phyloP scores from a whole-genome alignment of 2,113 vertebrate species.

The Oplegnathus fasciatus region DNA sequence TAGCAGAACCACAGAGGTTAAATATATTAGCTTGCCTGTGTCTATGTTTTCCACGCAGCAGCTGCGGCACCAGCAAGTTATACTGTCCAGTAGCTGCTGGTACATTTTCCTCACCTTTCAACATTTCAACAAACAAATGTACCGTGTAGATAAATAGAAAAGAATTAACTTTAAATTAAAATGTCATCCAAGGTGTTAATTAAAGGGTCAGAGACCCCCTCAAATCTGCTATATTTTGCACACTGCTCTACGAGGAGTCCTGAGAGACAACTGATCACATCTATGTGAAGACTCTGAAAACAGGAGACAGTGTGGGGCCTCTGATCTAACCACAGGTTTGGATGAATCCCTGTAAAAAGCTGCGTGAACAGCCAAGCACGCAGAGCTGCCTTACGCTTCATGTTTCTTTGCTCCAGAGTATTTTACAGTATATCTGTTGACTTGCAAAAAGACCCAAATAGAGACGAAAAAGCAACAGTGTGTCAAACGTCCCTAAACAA shows the following conservation, averaged over 20 bases:
- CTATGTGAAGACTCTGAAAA: neutral
- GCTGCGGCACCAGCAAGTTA: neutral
- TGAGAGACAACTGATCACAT: neutral
- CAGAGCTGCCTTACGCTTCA: neutral
- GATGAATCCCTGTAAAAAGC: slow-evolving; percentile 12
- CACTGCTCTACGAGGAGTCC: neutral
- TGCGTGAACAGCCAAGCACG: neutral
- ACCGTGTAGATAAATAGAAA: neutral
- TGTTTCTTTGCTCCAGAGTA: slow-evolving; percentile 18
- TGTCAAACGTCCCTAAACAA: slow-evolving; percentile 47
- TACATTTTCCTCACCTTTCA: neutral
- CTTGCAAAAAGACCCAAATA: slow-evolving; percentile 14
- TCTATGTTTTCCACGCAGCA: neutral
- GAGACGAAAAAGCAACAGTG: slow-evolving; percentile 21
- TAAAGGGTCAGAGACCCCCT: neutral
- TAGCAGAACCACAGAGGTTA: neutral
- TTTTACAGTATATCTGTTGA: slow-evolving; percentile 31
- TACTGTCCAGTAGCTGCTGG: neutral
- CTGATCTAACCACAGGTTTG: neutral
- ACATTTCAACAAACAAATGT: neutral
- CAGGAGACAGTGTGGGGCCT: neutral
- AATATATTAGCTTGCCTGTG: neutral
- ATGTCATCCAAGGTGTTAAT: neutral
- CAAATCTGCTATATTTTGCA: neutral
- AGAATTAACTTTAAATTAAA: too few species aligned